Conservation (phyloP, 2,113 vertebrate genomes). For the Isichthys henryi region DNA sequence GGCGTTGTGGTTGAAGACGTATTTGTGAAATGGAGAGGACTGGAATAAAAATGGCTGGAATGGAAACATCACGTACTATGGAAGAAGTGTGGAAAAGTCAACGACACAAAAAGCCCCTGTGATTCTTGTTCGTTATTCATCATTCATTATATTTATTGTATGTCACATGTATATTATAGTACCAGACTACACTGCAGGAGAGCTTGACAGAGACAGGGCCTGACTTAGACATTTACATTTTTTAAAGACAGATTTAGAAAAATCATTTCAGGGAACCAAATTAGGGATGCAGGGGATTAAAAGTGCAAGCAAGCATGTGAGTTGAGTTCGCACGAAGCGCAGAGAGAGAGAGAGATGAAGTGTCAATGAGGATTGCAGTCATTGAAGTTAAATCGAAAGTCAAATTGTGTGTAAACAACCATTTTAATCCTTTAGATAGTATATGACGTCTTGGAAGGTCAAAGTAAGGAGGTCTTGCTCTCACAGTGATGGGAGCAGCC, state of each 20-base stretch:
- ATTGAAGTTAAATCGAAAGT: neutral
- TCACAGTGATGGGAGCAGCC: neutral
- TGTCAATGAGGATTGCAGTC: neutral
- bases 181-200: neutral
- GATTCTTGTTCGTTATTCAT: neutral
- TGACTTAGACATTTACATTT: neutral
- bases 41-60: neutral
- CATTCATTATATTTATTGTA: neutral
- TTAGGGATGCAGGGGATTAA: neutral
- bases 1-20: neutral
- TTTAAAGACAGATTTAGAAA: conserved; percentile 4
- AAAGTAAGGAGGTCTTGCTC: neutral
- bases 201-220: neutral
- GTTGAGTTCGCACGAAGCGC: neutral
- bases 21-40: neutral
- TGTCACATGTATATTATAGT: neutral
- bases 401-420: neutral
- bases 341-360: neutral
- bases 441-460: neutral
- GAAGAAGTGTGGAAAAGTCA: neutral
- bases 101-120: neutral
- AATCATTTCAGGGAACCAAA: neutral
- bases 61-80: neutral
- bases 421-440: neutral
- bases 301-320: neutral